Evolutionary conservation across 2,797 vertebrate genomes (phyloP), one percentile per base, ranked within the genome.

Genomic region (Alectoris magna): DNA sequence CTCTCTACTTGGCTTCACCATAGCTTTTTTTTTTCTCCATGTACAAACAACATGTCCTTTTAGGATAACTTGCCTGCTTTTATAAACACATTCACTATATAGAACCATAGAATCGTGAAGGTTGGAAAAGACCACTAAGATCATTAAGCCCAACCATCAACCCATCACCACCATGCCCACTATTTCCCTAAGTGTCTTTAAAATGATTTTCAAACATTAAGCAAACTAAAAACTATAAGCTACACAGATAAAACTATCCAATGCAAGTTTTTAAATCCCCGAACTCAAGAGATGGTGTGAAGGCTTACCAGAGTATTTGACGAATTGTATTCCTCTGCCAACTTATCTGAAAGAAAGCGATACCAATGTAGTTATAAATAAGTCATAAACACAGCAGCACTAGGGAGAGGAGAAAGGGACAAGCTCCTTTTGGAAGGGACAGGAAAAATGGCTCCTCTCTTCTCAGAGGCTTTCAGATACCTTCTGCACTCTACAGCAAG

Each of bases 231-330:
- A 80, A 56, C 11, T 11, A 16, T 3, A 87, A 83, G 21, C 36
- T 11, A 62, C 19, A 9, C 4, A 41, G 49, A 27, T 58, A 77
- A 67, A 9, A 14, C 24, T 66, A 48, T 14, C 29, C 80, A 17
- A 46, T 36, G 14, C 21, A 51, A 41, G 36, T 39, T 80, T 91
- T 77, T 24, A 46, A 84, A 85, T 41, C 23, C 16, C 23, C 56
- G 71, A 12, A 67, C 36, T 49, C 0, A 0, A 87, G 48, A 49
- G 7, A 41, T n/a, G 74, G 80, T 2, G 38, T 2, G 41, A 87
- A 80, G 22, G 96, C 98, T 99, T 98, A 99, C 99, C 97, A 98
- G 91, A 1, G 97, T 98, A 78, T 97, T 98, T 67, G 98, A 98
- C 63, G 99, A 98, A 94, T 93, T 99, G 96, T 98, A 99, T 80